Conservation (phyloP, 2,797 vertebrate species). For the Calcarius lapponicus region DNA sequence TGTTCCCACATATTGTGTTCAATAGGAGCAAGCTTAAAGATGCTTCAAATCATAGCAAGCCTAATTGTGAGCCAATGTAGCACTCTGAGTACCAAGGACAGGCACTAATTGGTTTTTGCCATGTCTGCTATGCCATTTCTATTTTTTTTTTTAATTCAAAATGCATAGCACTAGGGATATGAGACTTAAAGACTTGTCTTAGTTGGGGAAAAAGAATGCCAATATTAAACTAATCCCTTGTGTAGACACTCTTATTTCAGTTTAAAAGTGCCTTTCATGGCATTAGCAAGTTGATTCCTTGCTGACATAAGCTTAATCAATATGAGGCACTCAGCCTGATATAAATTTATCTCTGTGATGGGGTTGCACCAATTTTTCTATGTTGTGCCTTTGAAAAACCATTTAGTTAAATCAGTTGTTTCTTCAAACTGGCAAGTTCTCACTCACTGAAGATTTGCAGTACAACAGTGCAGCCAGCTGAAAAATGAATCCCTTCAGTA, state of each 20-base stretch:
- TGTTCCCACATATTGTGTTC: neutral
- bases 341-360: conserved; percentile 18
- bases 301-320: conserved; percentile 57
- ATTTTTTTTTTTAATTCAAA: neutral
- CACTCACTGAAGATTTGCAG: neutral
- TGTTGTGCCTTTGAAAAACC: neutral
- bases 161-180: neutral
- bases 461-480: neutral
- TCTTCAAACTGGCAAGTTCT: neutral
- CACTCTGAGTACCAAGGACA: neutral
- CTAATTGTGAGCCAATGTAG: neutral
- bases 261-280: conserved; percentile 48
- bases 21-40: neutral
- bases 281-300: conserved; percentile 53
- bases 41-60: conserved; percentile 14
- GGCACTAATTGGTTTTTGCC: neutral
- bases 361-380: neutral
- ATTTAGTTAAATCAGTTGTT: conserved; percentile 21
- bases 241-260: conserved; percentile 2
- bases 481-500: neutral
- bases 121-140: neutral
- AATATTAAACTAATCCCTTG: conserved; percentile 32
- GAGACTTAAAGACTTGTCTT: neutral
- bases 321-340: conserved; percentile 24
- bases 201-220: neutral